phyloP scores from a whole-genome alignment of 2,797 vertebrate genomes.

The Syngnathus acus region DNA sequence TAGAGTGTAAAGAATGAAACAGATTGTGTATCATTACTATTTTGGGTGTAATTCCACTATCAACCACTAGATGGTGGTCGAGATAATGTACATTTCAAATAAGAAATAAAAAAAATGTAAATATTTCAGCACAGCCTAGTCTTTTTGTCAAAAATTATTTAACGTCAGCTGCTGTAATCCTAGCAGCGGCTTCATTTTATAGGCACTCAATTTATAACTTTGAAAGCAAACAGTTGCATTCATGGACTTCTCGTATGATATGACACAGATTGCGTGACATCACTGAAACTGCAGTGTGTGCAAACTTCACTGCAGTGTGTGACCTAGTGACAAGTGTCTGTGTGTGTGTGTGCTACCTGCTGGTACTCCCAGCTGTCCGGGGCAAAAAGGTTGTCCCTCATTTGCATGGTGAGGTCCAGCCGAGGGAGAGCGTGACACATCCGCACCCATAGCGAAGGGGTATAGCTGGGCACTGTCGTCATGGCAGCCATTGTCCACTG shows the following conservation, averaged over 20 bases:
- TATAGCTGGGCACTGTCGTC: slow-evolving; percentile 71
- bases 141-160: no score
- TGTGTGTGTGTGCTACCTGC: slow-evolving; percentile 60
- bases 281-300: background rate
- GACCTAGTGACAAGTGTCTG: background rate
- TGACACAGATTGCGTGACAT: background rate
- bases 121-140: no score
- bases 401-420: slow-evolving; percentile 75
- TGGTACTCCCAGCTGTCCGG: slow-evolving; percentile 80
- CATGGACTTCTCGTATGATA: background rate
- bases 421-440: slow-evolving; percentile 74
- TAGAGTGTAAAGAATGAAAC: background rate
- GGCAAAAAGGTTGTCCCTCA: slow-evolving; percentile 69
- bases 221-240: background rate
- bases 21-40: background rate
- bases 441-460: slow-evolving; percentile 74
- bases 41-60: no score
- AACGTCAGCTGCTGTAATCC: no score
- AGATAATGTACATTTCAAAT: no score
- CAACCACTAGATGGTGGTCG: no score
- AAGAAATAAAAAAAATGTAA: no score
- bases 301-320: background rate
- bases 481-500: slow-evolving; percentile 66
- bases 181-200: no score
- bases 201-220: background rate